phyloP scores from a whole-genome alignment of 2,113 vertebrate genomes.

The Misgurnus anguillicaudatus region DNA sequence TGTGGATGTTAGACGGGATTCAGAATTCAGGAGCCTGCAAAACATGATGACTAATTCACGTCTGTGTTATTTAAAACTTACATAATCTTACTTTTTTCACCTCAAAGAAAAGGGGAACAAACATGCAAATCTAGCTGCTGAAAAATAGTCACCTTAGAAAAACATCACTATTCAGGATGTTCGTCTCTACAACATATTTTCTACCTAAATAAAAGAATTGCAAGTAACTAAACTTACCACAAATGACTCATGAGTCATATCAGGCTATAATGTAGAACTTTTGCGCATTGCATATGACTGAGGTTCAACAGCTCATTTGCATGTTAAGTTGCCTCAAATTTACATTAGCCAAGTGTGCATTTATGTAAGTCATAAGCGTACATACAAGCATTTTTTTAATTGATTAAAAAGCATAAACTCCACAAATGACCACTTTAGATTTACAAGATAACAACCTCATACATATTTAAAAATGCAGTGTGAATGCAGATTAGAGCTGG shows the following conservation, averaged over 20 bases:
- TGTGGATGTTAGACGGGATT: conserved; percentile 35
- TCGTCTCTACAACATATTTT: neutral
- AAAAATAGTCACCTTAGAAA: neutral
- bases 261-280: neutral
- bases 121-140: conserved; percentile 33
- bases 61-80: conserved; percentile 23
- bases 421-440: neutral
- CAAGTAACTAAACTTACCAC: neutral
- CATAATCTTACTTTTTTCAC: neutral
- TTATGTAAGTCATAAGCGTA: conserved; percentile 10
- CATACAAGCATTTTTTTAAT: neutral
- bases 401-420: neutral
- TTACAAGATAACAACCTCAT: neutral
- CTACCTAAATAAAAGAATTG: neutral
- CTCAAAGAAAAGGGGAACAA: conserved; percentile 13
- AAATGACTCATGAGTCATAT: conserved; percentile 3
- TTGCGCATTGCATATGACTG: neutral
- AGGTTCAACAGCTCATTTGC: conserved; percentile 31
- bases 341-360: neutral
- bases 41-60: conserved; percentile 40
- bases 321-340: conserved; percentile 28
- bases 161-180: neutral
- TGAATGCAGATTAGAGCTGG: neutral
- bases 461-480: neutral
- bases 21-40: conserved; percentile 44